Evolutionary conservation across 2,113 vertebrate genomes (phyloP), one percentile per base, ranked within the genome.

Genomic region (Cavia porcellus): DNA sequence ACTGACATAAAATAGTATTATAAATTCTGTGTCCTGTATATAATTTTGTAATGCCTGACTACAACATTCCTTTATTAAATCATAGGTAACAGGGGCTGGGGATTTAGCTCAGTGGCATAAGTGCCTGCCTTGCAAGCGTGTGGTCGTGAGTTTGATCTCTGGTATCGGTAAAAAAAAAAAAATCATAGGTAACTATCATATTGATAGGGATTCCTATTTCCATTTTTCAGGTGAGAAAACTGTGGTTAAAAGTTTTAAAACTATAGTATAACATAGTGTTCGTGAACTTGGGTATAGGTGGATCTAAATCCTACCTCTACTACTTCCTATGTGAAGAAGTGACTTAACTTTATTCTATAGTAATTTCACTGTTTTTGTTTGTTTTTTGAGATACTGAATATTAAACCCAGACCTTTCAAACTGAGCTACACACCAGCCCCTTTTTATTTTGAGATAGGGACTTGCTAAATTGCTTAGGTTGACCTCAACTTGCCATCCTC

Each of bases 21-120:
- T 52, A 52, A 52, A 52, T 52, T 52, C 9, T 52, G 50, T 52
- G 50, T 52, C 50, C 50, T 10, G 9, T 52, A 10, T 52, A 10
- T 52, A 52, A 52, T 52, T 52, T 52, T 52, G 50, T 52, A 52
- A 52, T 10, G 8, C 50, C 50, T 52, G 6, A 52, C 50, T 8
- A 52, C 50, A 52, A 10, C 50, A 52, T 52, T 52, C 50, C 22
- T 93, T 93, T 75, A 92, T 68, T 84, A 88, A 95, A 87, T 90
- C 38, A 90, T 6, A n/a, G n/a, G n/a, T n/a, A n/a, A n/a, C n/a
- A n/a, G n/a, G n/a, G n/a, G n/a, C n/a, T n/a, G n/a, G n/a, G n/a
- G n/a, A n/a, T n/a, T n/a, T n/a, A n/a, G n/a, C n/a, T n/a, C n/a
- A n/a, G n/a, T n/a, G n/a, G n/a, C n/a, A n/a, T n/a, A n/a, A n/a